These are phyloP conservation scores for Gila robusta DNA, from an alignment of 2,797 vertebrate species.

Conservation along the genomic window DNA sequence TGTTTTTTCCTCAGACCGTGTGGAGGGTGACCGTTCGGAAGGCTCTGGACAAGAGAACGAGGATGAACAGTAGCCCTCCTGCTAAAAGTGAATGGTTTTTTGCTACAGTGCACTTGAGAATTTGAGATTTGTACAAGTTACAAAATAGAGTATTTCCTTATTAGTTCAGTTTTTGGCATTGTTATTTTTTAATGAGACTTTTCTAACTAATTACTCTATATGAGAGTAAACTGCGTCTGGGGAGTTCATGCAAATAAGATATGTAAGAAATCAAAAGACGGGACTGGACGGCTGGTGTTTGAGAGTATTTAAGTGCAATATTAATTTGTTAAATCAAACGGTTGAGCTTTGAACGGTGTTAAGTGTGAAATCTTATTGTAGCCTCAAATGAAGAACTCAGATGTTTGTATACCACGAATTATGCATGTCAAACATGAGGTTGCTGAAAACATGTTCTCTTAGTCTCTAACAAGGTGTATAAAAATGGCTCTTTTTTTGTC, in stretches of 20 bases:
- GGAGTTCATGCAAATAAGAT: constrained; percentile 58
- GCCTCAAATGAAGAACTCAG: constrained; percentile 84
- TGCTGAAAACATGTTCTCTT: constrained; percentile 53
- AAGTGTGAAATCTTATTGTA: constrained; percentile 85
- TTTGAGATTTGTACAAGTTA: constrained; percentile 88
- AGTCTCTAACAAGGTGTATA: constrained; percentile 43
- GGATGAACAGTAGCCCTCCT: constrained; percentile 84
- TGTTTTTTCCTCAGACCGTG: constrained; percentile 79
- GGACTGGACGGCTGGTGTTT: constrained; percentile 81
- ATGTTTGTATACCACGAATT: constrained; percentile 88
- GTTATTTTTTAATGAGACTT: constrained; percentile 84
- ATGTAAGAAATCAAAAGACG: constrained; percentile 70
- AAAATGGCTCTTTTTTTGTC: constrained; percentile 30
- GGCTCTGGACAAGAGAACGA: constrained; percentile 95
- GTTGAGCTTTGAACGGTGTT: constrained; percentile 87
- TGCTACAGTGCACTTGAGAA: constrained; percentile 83
- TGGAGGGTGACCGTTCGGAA: constrained; percentile 94
- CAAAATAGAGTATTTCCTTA: constrained; percentile 93
- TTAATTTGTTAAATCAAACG: constrained; percentile 83
- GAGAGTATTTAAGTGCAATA: constrained; percentile 93
- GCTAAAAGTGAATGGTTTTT: constrained; percentile 62
- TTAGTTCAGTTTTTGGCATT: constrained; percentile 89
- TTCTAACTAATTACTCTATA: constrained; percentile 88
- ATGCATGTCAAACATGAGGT: constrained; percentile 85
- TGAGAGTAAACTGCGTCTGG: constrained; percentile 80